Evolutionary conservation across 2,888 invertebrate genomes (phyloP), one percentile per base, ranked within the genome.

Genomic region (Chirona hameri): DNA sequence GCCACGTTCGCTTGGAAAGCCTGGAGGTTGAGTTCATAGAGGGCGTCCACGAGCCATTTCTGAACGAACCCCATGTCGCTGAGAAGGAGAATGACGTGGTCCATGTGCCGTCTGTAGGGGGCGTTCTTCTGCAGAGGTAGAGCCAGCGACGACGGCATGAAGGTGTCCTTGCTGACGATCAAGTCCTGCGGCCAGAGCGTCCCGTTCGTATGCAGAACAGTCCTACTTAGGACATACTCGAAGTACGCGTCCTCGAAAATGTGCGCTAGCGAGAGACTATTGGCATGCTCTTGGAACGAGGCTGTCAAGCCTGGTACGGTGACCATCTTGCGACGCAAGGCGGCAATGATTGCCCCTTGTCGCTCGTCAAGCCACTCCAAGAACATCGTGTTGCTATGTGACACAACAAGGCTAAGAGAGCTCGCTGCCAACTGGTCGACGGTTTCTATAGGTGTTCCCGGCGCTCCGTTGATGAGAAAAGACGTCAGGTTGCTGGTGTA

Each of bases 401-500:
- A 76, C 15, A 46, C 76, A 46, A 18, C 76, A 0, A 76, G 76
- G 9, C 46, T 21, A 1, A 24, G 46, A 5, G 39, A 18, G 24
- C 76, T 76, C 18, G 39, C 39, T 21, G 76, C 76, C 21, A 76
- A 39, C 76, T 76, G 76, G 9, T 39, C 46, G 4, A 46, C 46
- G 24, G 76, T 76, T 39, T 76, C 76, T 2, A 76, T 46, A 0
- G 76, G 76, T 12, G 24, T 10, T 3, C 76, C 76, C 3, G 76
- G 76, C 5, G 76, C 46, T 21, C 76, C 76, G 76, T 46, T 46
- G 46, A 76, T 46, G 24, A 76, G 76, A 46, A 46, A 76, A 0
- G 76, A 76, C 21, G 76, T 76, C 39, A 76, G 76, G 24, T 46
- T 76, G 76, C 76, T 76, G 21, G 76, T 76, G 76, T 76, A 76